Conservation (phyloP, 2,797 vertebrate genomes). For the Halcyon smyrnensis region DNA sequence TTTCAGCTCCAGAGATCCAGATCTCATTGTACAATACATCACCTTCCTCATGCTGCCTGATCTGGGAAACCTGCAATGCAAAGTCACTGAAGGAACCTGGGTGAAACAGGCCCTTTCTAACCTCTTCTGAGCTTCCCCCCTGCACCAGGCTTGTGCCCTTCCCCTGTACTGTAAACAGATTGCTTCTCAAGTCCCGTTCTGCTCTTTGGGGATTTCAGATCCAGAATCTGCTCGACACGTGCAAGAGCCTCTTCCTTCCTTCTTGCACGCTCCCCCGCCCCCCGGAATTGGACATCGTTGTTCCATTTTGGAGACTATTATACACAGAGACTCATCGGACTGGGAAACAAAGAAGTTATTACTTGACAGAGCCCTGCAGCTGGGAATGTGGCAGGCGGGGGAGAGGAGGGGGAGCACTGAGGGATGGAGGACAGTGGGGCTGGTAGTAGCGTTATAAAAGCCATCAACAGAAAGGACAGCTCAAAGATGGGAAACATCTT, state of each 20-base stretch:
- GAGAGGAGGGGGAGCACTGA: background rate
- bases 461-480: constrained; percentile 3
- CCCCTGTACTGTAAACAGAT: constrained; percentile 26
- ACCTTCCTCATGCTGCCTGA: background rate
- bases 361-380: constrained; percentile 67
- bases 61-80: background rate
- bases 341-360: constrained; percentile 74
- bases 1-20: background rate
- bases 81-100: background rate
- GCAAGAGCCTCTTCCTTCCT: constrained; percentile 35
- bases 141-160: background rate
- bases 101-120: background rate
- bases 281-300: constrained; percentile 49
- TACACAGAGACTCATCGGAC: constrained; percentile 29
- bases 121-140: background rate
- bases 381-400: constrained; percentile 45
- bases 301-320: constrained; percentile 68
- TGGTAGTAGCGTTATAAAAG: background rate
- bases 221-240: constrained; percentile 26
- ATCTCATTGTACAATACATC: background rate
- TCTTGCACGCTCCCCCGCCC: accelerated
- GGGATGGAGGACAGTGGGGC: background rate
- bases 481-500: constrained; percentile 49
- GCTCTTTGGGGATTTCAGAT: background rate
- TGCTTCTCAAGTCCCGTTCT: background rate